Base-by-base conservation (phyloP, 2,797 vertebrate species). In the Rhodeus uyekii region DNA sequence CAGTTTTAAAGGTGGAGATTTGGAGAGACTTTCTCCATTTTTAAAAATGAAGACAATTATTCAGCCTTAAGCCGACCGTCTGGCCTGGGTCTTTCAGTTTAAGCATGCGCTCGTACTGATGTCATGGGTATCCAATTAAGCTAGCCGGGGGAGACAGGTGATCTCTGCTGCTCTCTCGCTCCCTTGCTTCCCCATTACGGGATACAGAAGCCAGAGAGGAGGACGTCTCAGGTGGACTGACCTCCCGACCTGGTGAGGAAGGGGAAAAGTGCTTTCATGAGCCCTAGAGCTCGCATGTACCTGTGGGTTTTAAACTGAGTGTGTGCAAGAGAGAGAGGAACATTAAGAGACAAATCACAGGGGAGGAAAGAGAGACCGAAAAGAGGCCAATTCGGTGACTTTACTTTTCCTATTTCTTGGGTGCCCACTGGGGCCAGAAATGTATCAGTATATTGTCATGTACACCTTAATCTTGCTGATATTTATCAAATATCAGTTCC, bases 171-270 rank as follows among this genome's bases (percentile, higher is more conserved):
- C 63, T 77, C 73, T 78, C 68, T 61, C 39, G 24, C 68, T 81
- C 83, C 83, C 83, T 76, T 64, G 81, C 50, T 83, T 82, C 81
- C 81, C 83, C 67, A 86, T 87, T 87, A 87, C 72, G 44, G 60
- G 14, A 24, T 87, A 90, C 90, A 91, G 91, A 92, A 91, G 88
- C 83, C 89, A 55, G 89, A 87, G 90, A 91, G 90, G 87, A 71
- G 83, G 4, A 58, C 78, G 83, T 92, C 91, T 90, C 92, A 82
- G 79, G 88, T 32, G 91, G 84, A 90, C 83, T 80, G 86, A 92
- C 87, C 87, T 90, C 84, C 80, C 91, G 90, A 94, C 92, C 92
- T 87, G 74, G 79, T 85, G 88, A 89, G 87, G 90, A 89, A 87
- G 90, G 91, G 90, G 88, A 87, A 82, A 87, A 85, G 87, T 86